Evolutionary conservation across 2,888 invertebrate species (phyloP).

Genomic region (Conus canariensis): DNA sequence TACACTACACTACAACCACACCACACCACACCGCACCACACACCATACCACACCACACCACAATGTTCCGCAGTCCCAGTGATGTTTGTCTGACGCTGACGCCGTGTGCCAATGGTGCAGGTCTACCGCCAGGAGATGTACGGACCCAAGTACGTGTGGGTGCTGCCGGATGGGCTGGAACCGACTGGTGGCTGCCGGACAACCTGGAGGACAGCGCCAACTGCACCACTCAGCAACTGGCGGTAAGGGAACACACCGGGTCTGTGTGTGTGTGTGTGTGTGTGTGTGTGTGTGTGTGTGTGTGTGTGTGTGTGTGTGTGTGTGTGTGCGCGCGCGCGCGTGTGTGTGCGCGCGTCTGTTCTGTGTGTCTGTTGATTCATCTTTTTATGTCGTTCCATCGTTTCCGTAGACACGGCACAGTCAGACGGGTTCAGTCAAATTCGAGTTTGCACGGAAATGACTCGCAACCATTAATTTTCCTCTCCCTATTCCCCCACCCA

Average conservation of each 20-base stretch:
- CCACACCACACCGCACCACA: too few species aligned
- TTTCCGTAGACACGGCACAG: background rate
- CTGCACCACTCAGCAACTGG: conserved; percentile 3
- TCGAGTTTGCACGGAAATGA: too few species aligned
- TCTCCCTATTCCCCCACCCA: too few species aligned
- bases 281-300: background rate
- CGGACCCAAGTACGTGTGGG: conserved; percentile 98
- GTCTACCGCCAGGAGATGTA: conserved; percentile 92
- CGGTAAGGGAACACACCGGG: background rate
- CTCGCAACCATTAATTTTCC: too few species aligned
- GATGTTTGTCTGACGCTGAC: background rate
- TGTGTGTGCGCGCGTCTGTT: too few species aligned
- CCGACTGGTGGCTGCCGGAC: conserved; percentile 88
- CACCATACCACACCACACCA: background rate
- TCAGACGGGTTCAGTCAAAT: too few species aligned
- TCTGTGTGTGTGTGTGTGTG: background rate
- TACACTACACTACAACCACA: too few species aligned
- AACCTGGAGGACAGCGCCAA: background rate
- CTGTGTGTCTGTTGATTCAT: background rate
- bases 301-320: background rate
- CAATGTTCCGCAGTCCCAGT: background rate
- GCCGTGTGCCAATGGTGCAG: conserved; percentile 57
- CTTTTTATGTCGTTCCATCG: background rate
- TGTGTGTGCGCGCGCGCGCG: background rate
- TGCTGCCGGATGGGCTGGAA: conserved; percentile 94